phyloP scores from a whole-genome alignment of 1,140 invertebrate genomes.

The Hylaeus volcanicus region DNA sequence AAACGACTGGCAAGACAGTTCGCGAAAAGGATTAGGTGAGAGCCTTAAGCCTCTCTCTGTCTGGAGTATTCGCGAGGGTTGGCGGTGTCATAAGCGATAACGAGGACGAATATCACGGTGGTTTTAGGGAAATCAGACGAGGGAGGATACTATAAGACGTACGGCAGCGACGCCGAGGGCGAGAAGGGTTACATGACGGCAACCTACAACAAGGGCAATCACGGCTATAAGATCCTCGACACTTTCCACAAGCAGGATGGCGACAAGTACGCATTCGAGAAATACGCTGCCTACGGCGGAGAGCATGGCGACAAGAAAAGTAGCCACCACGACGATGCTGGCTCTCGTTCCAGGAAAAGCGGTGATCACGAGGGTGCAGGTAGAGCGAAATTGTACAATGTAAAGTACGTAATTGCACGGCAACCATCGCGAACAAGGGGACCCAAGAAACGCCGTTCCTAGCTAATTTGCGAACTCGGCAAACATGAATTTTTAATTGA shows the following conservation, averaged over 20 bases:
- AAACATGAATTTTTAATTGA: constrained; percentile 20
- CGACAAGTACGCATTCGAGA: constrained; percentile 86
- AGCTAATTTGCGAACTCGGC: constrained; percentile 9
- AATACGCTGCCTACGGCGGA: constrained; percentile 83
- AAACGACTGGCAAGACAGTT: too few species aligned
- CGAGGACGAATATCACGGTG: constrained; percentile 55
- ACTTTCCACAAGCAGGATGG: constrained; percentile 87
- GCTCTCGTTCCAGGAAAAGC: constrained; percentile 65
- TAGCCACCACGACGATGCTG: constrained; percentile 62
- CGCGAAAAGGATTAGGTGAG: not conserved
- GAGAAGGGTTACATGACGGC: constrained; percentile 85
- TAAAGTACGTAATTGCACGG: constrained; percentile 12
- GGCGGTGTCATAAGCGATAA: constrained; percentile 23
- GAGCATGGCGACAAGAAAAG: constrained; percentile 72
- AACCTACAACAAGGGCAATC: constrained; percentile 84
- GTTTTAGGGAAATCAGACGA: constrained; percentile 76
- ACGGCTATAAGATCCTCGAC: constrained; percentile 86
- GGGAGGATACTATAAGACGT: constrained; percentile 76
- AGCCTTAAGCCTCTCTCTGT: not conserved
- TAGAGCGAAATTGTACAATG: constrained; percentile 45
- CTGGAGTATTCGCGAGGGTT: not conserved
- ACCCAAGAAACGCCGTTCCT: not conserved
- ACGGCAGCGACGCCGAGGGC: constrained; percentile 82
- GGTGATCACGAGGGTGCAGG: constrained; percentile 76
- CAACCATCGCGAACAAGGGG: not conserved